Percentiles rank a stretch among this genome's conserved stretches.
phyloP scores from a whole-genome alignment of 1,140 invertebrate genomes.

The Artemia franciscana region DNA sequence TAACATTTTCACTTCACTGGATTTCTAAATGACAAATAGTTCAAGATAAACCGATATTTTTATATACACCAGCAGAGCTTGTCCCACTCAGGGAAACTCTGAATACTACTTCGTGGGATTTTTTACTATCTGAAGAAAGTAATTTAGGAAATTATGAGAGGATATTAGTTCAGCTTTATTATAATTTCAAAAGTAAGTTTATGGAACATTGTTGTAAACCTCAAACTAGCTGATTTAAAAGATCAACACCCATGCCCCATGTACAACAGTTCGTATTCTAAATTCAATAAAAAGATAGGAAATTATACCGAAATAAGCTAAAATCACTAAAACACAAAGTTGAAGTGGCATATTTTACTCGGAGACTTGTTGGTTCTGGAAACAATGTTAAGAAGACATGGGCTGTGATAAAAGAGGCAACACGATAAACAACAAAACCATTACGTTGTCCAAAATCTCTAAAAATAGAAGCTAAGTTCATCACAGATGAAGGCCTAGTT shows the following conservation, averaged over 20 bases:
- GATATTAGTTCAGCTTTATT: neutral
- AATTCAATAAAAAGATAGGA: neutral
- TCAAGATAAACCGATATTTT: neutral
- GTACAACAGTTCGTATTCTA: neutral
- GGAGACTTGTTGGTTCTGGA: neutral
- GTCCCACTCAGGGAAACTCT: neutral
- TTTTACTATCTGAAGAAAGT: neutral
- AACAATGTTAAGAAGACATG: neutral
- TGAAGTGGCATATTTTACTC: neutral
- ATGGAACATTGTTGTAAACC: neutral
- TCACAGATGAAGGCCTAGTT: too few relatives aligned
- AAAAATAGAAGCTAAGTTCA: too few relatives aligned
- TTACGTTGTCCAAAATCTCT: neutral
- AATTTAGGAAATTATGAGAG: neutral
- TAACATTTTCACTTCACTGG: neutral
- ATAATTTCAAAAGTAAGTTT: neutral
- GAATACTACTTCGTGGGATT: neutral
- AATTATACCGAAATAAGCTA: neutral
- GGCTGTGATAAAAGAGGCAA: neutral
- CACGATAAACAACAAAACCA: neutral
- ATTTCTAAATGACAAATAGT: neutral
- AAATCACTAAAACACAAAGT: neutral
- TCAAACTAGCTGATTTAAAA: neutral
- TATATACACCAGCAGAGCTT: neutral
- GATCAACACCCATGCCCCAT: neutral